These are phyloP conservation scores for Synanthedon andrenaeformis DNA, from an alignment of 2,888 invertebrate genomes.

Conservation along the genomic window DNA sequence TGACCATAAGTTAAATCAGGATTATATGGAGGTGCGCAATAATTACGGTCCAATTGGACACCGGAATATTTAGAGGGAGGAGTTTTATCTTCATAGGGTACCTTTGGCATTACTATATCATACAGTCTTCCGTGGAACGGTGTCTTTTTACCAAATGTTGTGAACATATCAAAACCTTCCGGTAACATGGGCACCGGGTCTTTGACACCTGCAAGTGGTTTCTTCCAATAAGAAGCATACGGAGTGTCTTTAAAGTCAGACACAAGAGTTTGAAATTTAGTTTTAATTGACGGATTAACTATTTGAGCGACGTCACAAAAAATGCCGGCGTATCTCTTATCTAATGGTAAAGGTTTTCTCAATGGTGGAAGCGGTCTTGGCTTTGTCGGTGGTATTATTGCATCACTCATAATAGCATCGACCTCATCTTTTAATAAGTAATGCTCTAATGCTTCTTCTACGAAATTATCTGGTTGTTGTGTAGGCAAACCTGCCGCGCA, in stretches of 20 bases:
- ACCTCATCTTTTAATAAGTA: constrained; percentile 48
- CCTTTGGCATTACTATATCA: constrained; percentile 49
- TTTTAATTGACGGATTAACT: constrained; percentile 36
- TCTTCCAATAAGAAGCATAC: constrained; percentile 50
- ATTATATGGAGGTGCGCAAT: constrained; percentile 49
- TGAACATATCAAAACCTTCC: constrained; percentile 35
- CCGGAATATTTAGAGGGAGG: constrained; percentile 27
- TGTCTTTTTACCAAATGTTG: constrained; percentile 44
- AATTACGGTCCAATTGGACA: constrained; percentile 33
- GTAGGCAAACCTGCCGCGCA: constrained; percentile 51
- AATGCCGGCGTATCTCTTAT: constrained; percentile 34
- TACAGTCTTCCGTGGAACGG: constrained; percentile 32
- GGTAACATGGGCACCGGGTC: constrained; percentile 53
- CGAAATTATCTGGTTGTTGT: constrained; percentile 31
- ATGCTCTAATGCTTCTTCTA: constrained; percentile 33
- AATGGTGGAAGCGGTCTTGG: constrained; percentile 33
- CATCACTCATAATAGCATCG: constrained; percentile 44
- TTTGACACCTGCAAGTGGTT: constrained; percentile 26
- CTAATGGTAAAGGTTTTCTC: constrained; percentile 31
- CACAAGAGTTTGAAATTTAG: constrained; percentile 44
- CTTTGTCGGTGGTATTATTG: constrained; percentile 35
- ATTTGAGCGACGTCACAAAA: constrained; percentile 26
- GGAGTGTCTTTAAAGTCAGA: constrained; percentile 44
- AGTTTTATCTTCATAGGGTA: constrained; percentile 35
- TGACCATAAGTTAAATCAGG: constrained; percentile 54